Evolutionary conservation across 2,888 invertebrate genomes (phyloP), one percentile per base, ranked within the genome.

Genomic region (Strigamia maritima): DNA sequence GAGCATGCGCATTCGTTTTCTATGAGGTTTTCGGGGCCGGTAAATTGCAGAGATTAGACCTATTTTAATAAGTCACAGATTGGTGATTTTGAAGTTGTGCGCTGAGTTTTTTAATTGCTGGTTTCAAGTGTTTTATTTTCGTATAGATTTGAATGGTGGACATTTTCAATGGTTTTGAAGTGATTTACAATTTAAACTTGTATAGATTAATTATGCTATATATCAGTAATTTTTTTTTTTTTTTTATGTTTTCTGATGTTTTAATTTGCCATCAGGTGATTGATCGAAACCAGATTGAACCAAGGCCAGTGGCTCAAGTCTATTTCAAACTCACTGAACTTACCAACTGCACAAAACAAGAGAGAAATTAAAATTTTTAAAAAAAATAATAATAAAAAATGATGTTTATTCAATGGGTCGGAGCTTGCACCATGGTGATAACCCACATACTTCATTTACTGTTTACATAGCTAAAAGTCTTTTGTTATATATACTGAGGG

Each of bases 201-300:
- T 22, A 8, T 60, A 60, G 14, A n/a, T 49, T 49, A 49, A 19
- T 60, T n/a, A 24, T 60, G 60, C 12, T 60, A 60, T 12, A 16
- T 3, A 44, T 44, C 44, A 44, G 16, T 16, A 16, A 2, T 44
- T 14, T 44, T 3, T 44, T n/a, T 12, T 60, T 60, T 60, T 60
- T 24, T 12, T n/a, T 4, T 19, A 10, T 24, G 60, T 60, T 19
- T 24, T 19, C 2, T 7, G 19, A 19, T 60, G 60, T 22, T 60
- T 60, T 60, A 60, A 60, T 60, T 60, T 60, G 60, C 60, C 60
- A 60, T 19, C 10, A 60, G 19, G 24, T 60, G 60, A 60, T 60
- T 60, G 60, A 60, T 60, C 12, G 60, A 60, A 60, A 60, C 60
- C 60, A 60, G 60, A 22, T 60, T 60, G 60, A 60, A 60, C 22